Percentiles rank a stretch among this genome's conserved stretches.
These are phyloP conservation scores for Apotomis capreana DNA, from an alignment of 2,888 invertebrate species.

Conservation along the genomic window DNA sequence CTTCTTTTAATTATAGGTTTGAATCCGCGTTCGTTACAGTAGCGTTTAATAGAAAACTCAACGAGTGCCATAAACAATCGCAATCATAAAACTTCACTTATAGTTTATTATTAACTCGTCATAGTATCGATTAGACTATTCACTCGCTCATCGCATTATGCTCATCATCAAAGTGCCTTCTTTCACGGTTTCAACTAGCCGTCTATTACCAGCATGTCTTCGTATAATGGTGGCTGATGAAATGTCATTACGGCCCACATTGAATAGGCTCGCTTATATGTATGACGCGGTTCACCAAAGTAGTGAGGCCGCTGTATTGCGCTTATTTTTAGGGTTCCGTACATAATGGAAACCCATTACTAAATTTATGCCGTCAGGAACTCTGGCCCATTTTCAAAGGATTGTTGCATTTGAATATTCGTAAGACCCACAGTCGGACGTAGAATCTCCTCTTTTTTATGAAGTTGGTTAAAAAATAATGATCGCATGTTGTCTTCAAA, in stretches of 20 bases:
- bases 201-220: constrained; percentile 33
- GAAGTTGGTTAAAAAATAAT: too few species aligned
- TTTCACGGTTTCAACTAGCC: constrained; percentile 17
- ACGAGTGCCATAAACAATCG: too few species aligned
- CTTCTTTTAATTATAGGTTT: too few species aligned
- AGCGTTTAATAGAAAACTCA: too few species aligned
- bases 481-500: too few species aligned
- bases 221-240: constrained; percentile 34
- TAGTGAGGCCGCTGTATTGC: constrained; percentile 7
- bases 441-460: too few species aligned
- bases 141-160: constrained; percentile 10
- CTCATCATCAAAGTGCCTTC: constrained; percentile 8
- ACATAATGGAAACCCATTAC: not conserved
- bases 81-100: too few species aligned
- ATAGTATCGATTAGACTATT: not conserved
- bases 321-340: constrained; percentile 21
- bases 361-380: not conserved
- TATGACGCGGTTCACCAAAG: constrained; percentile 26
- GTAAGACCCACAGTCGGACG: too few species aligned
- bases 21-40: too few species aligned
- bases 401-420: too few species aligned
- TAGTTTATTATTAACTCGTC: too few species aligned
- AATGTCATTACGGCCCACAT: constrained; percentile 35
- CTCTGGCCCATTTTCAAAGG: not conserved
- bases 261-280: constrained; percentile 23